These are phyloP conservation scores for Ectemnius lituratus DNA, from an alignment of 2,888 invertebrate genomes.

Conservation along the genomic window DNA sequence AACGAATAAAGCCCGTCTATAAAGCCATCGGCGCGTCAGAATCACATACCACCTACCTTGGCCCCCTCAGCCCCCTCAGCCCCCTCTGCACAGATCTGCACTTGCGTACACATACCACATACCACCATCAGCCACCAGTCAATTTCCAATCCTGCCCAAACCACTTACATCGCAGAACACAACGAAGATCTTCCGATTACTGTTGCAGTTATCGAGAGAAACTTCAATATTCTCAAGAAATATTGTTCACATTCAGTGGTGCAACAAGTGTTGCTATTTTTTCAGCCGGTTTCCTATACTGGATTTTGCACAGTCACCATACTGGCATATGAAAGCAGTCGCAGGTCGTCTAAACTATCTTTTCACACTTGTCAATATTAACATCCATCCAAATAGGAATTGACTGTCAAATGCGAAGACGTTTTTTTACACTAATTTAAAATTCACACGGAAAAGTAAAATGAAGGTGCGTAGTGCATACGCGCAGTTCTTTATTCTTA, in stretches of 20 bases:
- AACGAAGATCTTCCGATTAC: background rate
- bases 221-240: background rate
- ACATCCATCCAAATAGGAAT: too few species aligned
- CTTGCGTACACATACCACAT: background rate
- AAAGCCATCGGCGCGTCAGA: background rate
- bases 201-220: background rate
- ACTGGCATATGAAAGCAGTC: too few species aligned
- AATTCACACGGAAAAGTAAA: too few species aligned
- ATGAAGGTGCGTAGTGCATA: too few species aligned
- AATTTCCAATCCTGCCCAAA: background rate
- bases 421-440: too few species aligned
- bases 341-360: too few species aligned
- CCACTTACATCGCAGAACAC: background rate
- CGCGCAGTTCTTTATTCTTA: too few species aligned
- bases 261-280: too few species aligned
- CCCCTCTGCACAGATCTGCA: background rate
- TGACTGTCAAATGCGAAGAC: too few species aligned
- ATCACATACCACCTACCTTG: background rate
- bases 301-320: too few species aligned
- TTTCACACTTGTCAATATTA: too few species aligned
- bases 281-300: too few species aligned
- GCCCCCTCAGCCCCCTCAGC: background rate
- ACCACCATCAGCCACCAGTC: background rate
- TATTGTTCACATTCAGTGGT: background rate
- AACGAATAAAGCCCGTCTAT: background rate